Base-by-base conservation (phyloP, 2,888 invertebrate genomes). In the Diplazon laetatorius region DNA sequence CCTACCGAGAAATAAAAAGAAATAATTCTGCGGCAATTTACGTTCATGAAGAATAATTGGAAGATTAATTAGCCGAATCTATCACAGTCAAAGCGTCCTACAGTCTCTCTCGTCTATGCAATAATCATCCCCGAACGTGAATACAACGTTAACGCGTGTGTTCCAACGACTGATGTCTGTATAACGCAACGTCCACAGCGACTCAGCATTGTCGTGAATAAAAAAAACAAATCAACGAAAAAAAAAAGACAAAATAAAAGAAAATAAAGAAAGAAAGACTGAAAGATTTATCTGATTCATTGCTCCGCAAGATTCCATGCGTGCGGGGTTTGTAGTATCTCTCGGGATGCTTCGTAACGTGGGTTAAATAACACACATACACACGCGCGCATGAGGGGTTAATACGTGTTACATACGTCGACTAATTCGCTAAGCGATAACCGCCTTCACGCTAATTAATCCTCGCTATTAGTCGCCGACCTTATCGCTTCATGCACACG, bases 391-490 rank as follows among this genome's bases (percentile, higher is more conserved):
- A 66, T 35, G 37, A 14, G 22, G 70, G 63, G 60, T 74, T 74
- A 74, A 78, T 74, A 74, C 44, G 74, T 71, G 78, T 78, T 78
- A 74, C 70, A 63, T 39, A 39, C 59, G 44, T 66, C 66, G 78
- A 80, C 76, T 80, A 80, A 78, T 80, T 78, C 70, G 76, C 80
- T 48, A 16, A 63, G 78, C 78, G 76, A 76, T 73, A 73, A 80
- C 70, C 80, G 73, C 76, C 80, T 73, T 76, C 76, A 76, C 66
- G 78, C 78, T 80, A 80, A 80, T 80, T 80, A 80, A 80, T 80
- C 80, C 75, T 78, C 77, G 70, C 69, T 78, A 76, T 78, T 80
- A 78, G 80, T 69, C 62, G 73, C 74, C n/a, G 76, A 76, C 76
- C 73, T 76, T 80, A 75, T 76, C 78, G 52, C 70, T 60, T 59